phyloP scores from a whole-genome alignment of 2,797 vertebrate genomes.

The Anabas testudineus region DNA sequence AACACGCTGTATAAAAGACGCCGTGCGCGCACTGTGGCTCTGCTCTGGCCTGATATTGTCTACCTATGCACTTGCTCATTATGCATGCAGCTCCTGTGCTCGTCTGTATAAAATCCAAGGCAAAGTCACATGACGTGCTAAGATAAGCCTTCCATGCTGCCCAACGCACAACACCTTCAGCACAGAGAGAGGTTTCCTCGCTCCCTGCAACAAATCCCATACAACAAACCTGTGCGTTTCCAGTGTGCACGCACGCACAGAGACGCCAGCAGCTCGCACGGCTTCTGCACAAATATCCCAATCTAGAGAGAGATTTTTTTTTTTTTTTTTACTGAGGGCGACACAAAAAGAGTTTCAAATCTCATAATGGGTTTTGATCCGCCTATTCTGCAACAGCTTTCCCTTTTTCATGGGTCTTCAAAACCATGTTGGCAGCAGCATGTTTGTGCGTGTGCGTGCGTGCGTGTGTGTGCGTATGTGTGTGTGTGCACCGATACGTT shows the following conservation, averaged over 20 bases:
- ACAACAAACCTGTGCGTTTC: constrained; percentile 3
- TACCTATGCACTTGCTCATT: constrained; percentile 43
- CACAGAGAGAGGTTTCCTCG: constrained; percentile 24
- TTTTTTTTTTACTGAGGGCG: constrained; percentile 3
- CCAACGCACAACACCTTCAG: constrained; percentile 19
- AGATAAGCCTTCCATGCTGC: constrained; percentile 36
- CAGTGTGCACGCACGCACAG: neutral
- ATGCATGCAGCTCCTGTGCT: constrained; percentile 39
- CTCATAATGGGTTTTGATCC: constrained; percentile 74
- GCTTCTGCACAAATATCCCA: constrained; percentile 40
- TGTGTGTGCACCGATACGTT: neutral
- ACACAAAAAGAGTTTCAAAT: constrained; percentile 65
- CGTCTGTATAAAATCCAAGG: constrained; percentile 24
- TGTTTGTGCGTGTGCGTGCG: constrained; percentile 1
- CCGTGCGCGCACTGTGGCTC: constrained; percentile 16
- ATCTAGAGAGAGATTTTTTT: constrained; percentile 23
- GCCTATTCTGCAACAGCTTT: constrained; percentile 71
- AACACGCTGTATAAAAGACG: neutral
- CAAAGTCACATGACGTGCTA: constrained; percentile 56
- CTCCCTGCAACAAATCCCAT: constrained; percentile 18
- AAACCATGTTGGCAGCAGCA: constrained; percentile 62
- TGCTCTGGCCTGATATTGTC: constrained; percentile 8
- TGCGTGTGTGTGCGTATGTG: neutral
- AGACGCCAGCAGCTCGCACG: constrained; percentile 14
- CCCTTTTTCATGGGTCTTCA: constrained; percentile 63